phyloP scores from a whole-genome alignment of 2,113 vertebrate genomes.

The Rhegmatorhina hoffmannsi region DNA sequence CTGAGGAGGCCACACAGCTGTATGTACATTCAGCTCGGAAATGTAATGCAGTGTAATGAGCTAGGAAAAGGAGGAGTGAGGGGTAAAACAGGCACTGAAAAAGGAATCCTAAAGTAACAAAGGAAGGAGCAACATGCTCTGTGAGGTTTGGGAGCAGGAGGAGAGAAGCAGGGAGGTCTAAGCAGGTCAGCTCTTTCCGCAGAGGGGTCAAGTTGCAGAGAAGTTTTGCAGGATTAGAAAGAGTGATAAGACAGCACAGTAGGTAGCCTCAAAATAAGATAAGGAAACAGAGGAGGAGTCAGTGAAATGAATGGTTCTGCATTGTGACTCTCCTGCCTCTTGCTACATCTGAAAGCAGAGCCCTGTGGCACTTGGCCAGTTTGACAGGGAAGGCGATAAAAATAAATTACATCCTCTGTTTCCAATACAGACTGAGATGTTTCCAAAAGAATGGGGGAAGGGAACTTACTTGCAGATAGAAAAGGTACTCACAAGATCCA shows the following conservation, averaged over 20 bases:
- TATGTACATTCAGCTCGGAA: background rate
- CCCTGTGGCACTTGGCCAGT: slow-evolving; percentile 48
- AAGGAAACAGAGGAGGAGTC: slow-evolving; percentile 34
- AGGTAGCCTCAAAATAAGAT: slow-evolving; percentile 51
- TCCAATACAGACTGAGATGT: slow-evolving; percentile 20
- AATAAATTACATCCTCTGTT: slow-evolving; percentile 60
- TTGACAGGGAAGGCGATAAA: slow-evolving; percentile 56
- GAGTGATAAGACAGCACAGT: slow-evolving; percentile 44
- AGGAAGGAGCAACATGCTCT: background rate
- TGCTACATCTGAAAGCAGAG: slow-evolving; percentile 51
- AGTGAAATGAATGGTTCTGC: slow-evolving; percentile 2
- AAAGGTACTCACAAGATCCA: slow-evolving; percentile 7
- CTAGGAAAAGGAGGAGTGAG: background rate
- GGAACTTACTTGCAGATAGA: background rate
- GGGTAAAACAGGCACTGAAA: background rate
- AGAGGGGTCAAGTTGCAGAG: background rate
- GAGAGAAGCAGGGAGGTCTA: background rate
- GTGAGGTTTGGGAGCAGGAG: background rate
- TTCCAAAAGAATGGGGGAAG: slow-evolving; percentile 18
- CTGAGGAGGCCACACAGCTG: background rate
- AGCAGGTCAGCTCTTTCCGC: background rate
- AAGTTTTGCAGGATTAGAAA: slow-evolving; percentile 31
- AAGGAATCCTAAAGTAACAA: background rate
- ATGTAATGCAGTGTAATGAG: background rate
- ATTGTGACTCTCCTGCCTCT: slow-evolving; percentile 1